Base-by-base conservation (phyloP, 2,888 invertebrate species). In the Limnephilus rhombicus region DNA sequence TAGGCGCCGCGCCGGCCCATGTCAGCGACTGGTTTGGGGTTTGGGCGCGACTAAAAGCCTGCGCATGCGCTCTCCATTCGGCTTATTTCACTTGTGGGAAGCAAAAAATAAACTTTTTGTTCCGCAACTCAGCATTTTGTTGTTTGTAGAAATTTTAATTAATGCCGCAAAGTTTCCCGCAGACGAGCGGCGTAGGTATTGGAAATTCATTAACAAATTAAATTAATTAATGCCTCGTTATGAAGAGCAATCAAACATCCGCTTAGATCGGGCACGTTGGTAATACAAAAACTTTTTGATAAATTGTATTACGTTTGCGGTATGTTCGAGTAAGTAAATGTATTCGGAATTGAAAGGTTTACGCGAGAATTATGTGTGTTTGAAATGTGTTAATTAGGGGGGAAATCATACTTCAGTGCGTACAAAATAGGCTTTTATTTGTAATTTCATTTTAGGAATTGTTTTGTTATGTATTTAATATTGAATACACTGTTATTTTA, bases 61-160 rank as follows among this genome's bases (percentile, higher is more conserved):
- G 68, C 24, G 68, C 68, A 68, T 68, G 68, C 68, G 68, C 68
- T 3, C 24, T 24, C 68, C 24, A 7, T 24, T 68, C n/a, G 9
- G 68, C 68, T 68, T 68, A 68, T 68, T 68, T 68, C 68, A 68
- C 68, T 68, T 7, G 68, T 68, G 68, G 68, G 68, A 24, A n/a
- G 68, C 68, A 68, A 68, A 68, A 68, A 68, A 68, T 24, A 68
- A 68, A 24, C 68, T 68, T 68, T 68, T 68, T 68, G n/a, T n/a
- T 68, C 68, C 68, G 24, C 68, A 68, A 68, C 68, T 68, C 68
- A 9, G 68, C 68, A 68, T 68, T 68, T 68, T 68, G 68, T 68
- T 68, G 68, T 68, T 68, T 68, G 68, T 68, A 68, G 68, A 68
- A 68, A 68, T 68, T 68, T 68, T 68, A 68, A 68, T 68, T 68